Conservation (phyloP, 1,140 invertebrate genomes). For the Caenorhabditis remanei region DNA sequence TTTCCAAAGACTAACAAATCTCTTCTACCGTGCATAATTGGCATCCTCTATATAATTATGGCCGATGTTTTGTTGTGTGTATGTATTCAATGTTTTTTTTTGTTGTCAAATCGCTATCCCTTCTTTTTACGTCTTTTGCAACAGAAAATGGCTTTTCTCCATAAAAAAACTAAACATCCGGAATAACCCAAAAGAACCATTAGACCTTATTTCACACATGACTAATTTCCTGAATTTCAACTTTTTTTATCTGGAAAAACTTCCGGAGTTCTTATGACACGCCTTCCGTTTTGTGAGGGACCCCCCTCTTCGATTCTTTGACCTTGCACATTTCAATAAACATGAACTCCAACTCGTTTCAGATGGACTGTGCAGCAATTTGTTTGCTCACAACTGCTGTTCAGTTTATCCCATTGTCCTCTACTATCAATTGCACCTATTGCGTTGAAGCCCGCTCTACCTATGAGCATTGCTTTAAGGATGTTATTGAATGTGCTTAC, state of each 20-base stretch:
- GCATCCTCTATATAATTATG: conserved; percentile 23
- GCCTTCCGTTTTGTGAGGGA: too few relatives aligned
- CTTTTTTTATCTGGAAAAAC: conserved; percentile 2
- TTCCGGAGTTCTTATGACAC: not conserved
- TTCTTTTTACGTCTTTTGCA: not conserved
- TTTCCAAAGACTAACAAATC: not conserved
- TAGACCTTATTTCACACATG: conserved; percentile 24
- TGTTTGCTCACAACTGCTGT: conserved; percentile 41
- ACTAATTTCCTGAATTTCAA: not conserved
- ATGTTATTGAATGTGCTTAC: conserved; percentile 55
- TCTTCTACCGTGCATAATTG: conserved; percentile 50
- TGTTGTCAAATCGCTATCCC: not conserved
- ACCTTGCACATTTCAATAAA: not conserved
- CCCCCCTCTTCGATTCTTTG: not conserved
- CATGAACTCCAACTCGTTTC: conserved; percentile 17
- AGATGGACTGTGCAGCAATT: conserved; percentile 55
- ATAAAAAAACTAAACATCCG: not conserved
- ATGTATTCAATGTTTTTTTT: not conserved
- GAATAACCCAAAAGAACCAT: not conserved
- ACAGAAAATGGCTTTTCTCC: not conserved
- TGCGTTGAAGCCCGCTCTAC: conserved; percentile 41
- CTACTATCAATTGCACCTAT: conserved; percentile 43
- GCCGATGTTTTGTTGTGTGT: conserved; percentile 15
- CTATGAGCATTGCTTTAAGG: conserved; percentile 38
- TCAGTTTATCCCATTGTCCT: conserved; percentile 2